Percentiles rank a stretch among this genome's conserved stretches.
Conservation (phyloP, 2,797 vertebrate species). For the Clarias fuscus region DNA sequence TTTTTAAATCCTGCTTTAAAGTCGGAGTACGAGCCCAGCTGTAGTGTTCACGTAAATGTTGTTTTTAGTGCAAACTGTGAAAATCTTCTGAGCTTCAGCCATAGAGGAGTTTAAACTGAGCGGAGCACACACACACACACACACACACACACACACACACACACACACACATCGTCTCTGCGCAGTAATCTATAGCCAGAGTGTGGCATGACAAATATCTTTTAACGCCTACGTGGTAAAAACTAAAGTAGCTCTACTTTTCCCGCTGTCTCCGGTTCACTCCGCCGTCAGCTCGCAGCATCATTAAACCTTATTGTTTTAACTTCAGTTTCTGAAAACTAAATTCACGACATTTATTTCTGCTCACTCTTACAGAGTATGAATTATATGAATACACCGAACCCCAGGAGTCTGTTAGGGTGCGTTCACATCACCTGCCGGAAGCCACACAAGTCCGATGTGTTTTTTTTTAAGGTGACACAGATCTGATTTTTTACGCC, state of each 20-base stretch:
- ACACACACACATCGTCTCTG: conserved; percentile 22
- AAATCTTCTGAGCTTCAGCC: background rate
- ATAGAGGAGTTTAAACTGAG: background rate
- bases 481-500: too few species aligned
- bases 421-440: too few species aligned
- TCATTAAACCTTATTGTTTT: background rate
- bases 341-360: background rate
- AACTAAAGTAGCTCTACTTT: conserved; percentile 28
- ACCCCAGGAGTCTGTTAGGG: background rate
- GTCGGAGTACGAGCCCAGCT: too few species aligned
- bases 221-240: conserved; percentile 47
- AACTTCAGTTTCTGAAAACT: background rate
- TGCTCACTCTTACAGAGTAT: background rate
- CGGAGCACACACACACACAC: conserved; percentile 17
- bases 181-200: conserved; percentile 26
- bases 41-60: background rate
- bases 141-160: background rate
- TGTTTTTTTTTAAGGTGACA: too few species aligned
- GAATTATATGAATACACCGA: background rate
- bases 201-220: conserved; percentile 70
- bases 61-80: background rate
- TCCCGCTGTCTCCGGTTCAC: conserved; percentile 32
- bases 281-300: background rate
- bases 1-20: too few species aligned
- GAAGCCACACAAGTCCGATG: too few species aligned